Base-by-base conservation (phyloP, 2,113 vertebrate genomes). In the Platycercus adscitus region DNA sequence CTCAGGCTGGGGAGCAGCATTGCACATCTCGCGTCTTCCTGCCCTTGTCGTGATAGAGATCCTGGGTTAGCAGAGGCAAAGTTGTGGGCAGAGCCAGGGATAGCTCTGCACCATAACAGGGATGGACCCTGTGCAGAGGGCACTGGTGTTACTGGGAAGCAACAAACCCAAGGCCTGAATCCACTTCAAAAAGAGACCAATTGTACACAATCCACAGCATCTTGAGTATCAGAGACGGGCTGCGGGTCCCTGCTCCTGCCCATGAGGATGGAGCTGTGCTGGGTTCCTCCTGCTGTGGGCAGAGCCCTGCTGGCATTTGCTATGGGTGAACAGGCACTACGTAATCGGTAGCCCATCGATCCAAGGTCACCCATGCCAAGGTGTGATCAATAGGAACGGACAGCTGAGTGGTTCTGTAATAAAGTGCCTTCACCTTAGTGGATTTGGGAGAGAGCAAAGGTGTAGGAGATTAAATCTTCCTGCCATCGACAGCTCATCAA, bases 331-430 rank as follows among this genome's bases (percentile, higher is more conserved):
- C 79, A 96, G 93, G 93, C 84, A 95, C 97, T 97, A 96, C 97
- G 97, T 96, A 97, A 96, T 93, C 39, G 23, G 91, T 95, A 88
- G 77, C 92, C 88, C 93, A 97, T 98, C 4, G 92, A 98, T 98
- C 75, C 69, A 83, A 96, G 97, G 98, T 98, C 97, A 96, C 95
- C 76, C 12, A 41, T 97, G 97, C 96, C 97, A 96, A 72, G 92
- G 96, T 3, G 35, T 77, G 94, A 97, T 98, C 97, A 14, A 98
- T 98, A 94, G 95, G 66, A 52, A 72, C 79, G 35, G 97, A 98
- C 97, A 98, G 97, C 97, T 95, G 96, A 98, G 95, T 97, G 91
- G 69, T 96, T 92, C 20, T 91, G 96, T 97, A 97, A 98, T 98
- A 91, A 98, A 98, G 98, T 97, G 77, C 92, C 81, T 88, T 95